Evolutionary conservation across 2,888 invertebrate genomes (phyloP).

Genomic region (Venustoraphidia nigricollis): DNA sequence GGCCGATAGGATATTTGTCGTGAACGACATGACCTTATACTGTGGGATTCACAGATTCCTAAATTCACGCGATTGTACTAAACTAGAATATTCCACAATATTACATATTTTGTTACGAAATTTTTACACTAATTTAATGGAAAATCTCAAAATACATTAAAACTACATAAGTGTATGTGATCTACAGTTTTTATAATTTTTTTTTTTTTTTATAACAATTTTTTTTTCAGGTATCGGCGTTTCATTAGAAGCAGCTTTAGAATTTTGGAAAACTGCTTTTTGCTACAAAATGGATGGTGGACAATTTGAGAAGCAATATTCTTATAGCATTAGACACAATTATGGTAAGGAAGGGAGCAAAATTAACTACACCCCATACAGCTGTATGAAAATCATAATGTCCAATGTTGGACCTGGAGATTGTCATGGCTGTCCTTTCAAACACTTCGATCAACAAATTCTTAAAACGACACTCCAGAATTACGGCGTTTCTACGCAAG

Average conservation of each 20-base stretch:
- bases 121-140: no score
- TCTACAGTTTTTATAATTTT: no score
- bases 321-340: conserved; percentile 81
- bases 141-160: no score
- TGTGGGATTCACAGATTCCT: no score
- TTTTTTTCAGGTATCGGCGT: conserved; percentile 50
- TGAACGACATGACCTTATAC: no score
- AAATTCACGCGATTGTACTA: no score
- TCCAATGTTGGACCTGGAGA: conserved; percentile 61
- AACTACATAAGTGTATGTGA: no score
- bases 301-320: conserved; percentile 84
- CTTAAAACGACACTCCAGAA: conserved; percentile 57
- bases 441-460: conserved; percentile 54
- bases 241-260: conserved; percentile 72
- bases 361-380: conserved; percentile 76
- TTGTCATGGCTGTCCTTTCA: conserved; percentile 88
- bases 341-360: conserved; percentile 93
- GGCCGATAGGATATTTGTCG: no score
- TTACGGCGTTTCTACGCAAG: conserved; percentile 44
- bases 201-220: no score
- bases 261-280: conserved; percentile 87
- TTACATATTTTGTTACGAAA: no score
- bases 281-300: conserved; percentile 68
- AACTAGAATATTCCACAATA: no score
- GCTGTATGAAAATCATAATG: conserved; percentile 82